A percentile compares a stretch with the other conserved stretches of the same genome.
phyloP scores from a whole-genome alignment of 2,113 vertebrate genomes.

The Trematomus loennbergii region DNA sequence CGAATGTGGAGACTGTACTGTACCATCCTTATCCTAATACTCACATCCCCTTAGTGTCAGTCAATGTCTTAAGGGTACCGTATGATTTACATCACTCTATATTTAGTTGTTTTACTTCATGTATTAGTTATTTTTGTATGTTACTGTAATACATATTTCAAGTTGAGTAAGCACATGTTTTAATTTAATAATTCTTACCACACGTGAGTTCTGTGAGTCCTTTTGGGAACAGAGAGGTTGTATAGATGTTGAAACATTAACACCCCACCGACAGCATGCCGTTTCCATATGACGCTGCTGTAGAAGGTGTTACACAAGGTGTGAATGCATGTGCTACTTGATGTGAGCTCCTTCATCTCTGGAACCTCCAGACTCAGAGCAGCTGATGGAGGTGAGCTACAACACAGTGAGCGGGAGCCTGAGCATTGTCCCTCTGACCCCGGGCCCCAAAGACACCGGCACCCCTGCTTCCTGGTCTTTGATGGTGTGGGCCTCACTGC shows the following conservation, averaged over 20 bases:
- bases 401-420: constrained; percentile 88
- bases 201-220: constrained; percentile 37
- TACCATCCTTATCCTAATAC: constrained; percentile 12
- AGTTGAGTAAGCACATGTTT: constrained; percentile 18
- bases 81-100: constrained; percentile 48
- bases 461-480: constrained; percentile 89
- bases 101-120: constrained; percentile 39
- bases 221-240: constrained; percentile 41
- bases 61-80: constrained; percentile 33
- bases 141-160: constrained; percentile 27
- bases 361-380: constrained; percentile 87
- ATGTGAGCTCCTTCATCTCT: constrained; percentile 46
- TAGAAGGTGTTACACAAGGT: constrained; percentile 55
- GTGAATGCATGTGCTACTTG: constrained; percentile 30
- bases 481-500: constrained; percentile 91
- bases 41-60: constrained; percentile 30
- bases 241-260: constrained; percentile 57
- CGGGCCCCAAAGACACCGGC: constrained; percentile 54
- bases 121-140: constrained; percentile 1
- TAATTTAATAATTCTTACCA: constrained; percentile 25
- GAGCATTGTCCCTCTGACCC: constrained; percentile 77
- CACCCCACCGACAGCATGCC: constrained; percentile 58
- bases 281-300: constrained; percentile 39
- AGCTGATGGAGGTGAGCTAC: constrained; percentile 89
- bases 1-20: constrained; percentile 48